A percentile compares a stretch with the other conserved stretches of the same genome.
Evolutionary conservation across 2,797 vertebrate species (phyloP).

Genomic region (Micromesistius poutassou): DNA sequence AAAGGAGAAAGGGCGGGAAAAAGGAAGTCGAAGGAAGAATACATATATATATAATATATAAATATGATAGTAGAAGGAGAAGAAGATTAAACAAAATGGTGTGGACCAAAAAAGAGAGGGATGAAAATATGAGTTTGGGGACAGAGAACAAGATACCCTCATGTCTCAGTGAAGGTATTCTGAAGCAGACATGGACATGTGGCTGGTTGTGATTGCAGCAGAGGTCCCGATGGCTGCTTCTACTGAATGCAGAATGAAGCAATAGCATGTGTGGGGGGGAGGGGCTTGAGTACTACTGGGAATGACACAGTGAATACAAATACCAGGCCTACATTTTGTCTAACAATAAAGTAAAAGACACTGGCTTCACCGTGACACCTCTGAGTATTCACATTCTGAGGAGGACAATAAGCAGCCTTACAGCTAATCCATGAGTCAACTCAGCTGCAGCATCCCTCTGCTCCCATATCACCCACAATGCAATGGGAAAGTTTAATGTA

Average conservation of each 20-base stretch:
- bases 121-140: background rate
- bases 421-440: slow-evolving; percentile 1
- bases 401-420: slow-evolving; percentile 8
- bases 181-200: background rate
- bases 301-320: background rate
- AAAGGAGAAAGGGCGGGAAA: background rate
- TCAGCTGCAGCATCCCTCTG: slow-evolving; percentile 62
- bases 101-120: background rate
- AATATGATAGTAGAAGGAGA: slow-evolving; percentile 4
- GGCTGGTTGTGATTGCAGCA: no score
- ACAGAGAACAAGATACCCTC: background rate
- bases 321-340: background rate
- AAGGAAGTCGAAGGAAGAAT: slow-evolving; percentile 4
- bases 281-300: background rate
- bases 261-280: slow-evolving; percentile 20
- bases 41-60: slow-evolving; percentile 8
- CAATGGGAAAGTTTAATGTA: background rate
- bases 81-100: background rate
- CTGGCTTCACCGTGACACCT: background rate
- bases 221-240: background rate
- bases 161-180: background rate
- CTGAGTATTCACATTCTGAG: no score
- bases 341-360: background rate
- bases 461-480: slow-evolving; percentile 1
- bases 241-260: slow-evolving; percentile 29